These are phyloP conservation scores for Propithecus perrieri DNA, from an alignment of 2,797 vertebrate species.

Conservation along the genomic window DNA sequence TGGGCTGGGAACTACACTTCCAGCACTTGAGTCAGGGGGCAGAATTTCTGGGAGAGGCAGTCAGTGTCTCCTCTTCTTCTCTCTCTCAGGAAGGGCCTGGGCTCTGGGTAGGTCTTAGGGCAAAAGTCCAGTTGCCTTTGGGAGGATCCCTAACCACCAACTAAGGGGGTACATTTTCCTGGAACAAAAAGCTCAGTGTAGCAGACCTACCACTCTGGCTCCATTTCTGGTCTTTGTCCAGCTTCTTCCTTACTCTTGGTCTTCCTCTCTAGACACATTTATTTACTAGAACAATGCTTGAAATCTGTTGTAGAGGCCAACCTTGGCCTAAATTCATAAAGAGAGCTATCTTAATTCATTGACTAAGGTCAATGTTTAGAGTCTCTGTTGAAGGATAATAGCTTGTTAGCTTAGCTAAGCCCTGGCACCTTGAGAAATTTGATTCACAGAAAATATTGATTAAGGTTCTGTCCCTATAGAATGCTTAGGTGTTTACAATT, in stretches of 20 bases:
- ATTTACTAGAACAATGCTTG: neutral
- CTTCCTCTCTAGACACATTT: neutral
- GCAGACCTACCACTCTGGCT: neutral
- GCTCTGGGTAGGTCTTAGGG: neutral
- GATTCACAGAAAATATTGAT: neutral
- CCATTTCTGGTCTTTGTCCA: neutral
- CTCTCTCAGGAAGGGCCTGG: neutral
- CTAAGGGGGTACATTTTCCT: neutral
- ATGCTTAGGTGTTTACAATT: neutral
- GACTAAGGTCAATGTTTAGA: neutral
- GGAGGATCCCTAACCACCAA: neutral
- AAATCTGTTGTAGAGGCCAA: neutral
- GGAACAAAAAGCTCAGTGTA: neutral
- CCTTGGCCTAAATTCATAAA: neutral
- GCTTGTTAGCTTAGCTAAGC: constrained; percentile 17
- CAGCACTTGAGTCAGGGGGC: neutral
- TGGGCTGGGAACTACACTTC: neutral
- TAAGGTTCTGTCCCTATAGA: neutral
- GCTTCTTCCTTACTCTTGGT: neutral
- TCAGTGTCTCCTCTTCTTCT: neutral
- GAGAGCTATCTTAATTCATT: neutral
- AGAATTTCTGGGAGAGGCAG: neutral
- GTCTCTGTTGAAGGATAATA: neutral
- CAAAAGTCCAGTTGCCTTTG: neutral
- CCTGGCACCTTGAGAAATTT: neutral